A percentile compares a stretch with the other conserved stretches of the same genome.
phyloP scores from a whole-genome alignment of 2,888 invertebrate genomes.

The Aethes cnicana region DNA sequence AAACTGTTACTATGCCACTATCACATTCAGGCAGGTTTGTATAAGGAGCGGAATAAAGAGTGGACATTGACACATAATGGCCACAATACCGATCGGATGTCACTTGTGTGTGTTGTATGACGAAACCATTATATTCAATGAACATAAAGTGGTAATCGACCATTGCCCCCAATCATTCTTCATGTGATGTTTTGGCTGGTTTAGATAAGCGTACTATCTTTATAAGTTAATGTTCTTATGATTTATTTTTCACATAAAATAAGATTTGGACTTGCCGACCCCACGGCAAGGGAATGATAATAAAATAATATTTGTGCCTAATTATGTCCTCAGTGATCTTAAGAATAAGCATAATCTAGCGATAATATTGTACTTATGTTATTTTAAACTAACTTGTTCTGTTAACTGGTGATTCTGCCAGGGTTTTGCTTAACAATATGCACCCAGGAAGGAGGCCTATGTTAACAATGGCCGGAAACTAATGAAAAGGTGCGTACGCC shows the following conservation, averaged over 20 bases:
- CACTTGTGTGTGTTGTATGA: background rate
- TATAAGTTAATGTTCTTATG: no score
- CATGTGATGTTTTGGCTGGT: no score
- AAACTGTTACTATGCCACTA: no score
- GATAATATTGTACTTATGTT: no score
- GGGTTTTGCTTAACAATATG: background rate
- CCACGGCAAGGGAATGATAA: no score
- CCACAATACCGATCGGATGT: slow-evolving; percentile 6
- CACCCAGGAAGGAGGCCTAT: background rate
- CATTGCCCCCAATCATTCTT: slow-evolving; percentile 3
- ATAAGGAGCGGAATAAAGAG: slow-evolving; percentile 8
- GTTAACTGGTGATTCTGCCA: background rate
- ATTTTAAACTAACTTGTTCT: slow-evolving; percentile 1
- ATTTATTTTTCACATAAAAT: no score
- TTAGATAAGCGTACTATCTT: no score
- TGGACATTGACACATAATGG: slow-evolving; percentile 22
- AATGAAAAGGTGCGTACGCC: background rate
- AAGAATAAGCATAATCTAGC: no score
- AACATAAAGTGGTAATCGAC: slow-evolving; percentile 26
- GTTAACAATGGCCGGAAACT: slow-evolving; percentile 8
- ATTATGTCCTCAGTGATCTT: background rate
- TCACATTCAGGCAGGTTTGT: background rate
- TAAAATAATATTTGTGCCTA: background rate
- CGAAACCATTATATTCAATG: slow-evolving; percentile 20
- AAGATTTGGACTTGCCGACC: no score